Evolutionary conservation across 2,888 invertebrate genomes (phyloP).

Genomic region (Apamea anceps): DNA sequence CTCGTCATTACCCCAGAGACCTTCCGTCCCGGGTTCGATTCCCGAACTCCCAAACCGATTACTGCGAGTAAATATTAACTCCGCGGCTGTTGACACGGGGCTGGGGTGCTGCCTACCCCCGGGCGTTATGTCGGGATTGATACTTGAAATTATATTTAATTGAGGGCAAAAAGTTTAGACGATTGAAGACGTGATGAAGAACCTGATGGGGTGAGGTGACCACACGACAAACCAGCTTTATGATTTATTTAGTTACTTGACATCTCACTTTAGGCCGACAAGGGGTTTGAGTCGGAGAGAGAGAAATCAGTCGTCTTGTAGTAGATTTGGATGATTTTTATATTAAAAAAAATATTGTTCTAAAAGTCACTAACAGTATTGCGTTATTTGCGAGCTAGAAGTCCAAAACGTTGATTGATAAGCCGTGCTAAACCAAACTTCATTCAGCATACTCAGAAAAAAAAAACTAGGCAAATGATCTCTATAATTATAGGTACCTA

Average conservation of each 20-base stretch:
- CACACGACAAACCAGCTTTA: background rate
- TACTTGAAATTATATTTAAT: slow-evolving; percentile 40
- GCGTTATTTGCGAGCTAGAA: background rate
- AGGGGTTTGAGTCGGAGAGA: background rate
- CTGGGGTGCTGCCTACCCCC: slow-evolving; percentile 54
- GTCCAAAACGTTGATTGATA: background rate
- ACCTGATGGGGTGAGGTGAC: background rate
- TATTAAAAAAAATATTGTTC: background rate
- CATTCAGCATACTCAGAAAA: background rate
- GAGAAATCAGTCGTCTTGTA: background rate
- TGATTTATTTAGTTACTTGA: background rate
- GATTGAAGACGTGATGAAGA: background rate
- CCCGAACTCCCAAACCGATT: slow-evolving; percentile 80
- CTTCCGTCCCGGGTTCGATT: slow-evolving; percentile 66
- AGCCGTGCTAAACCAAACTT: background rate
- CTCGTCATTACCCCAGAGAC: slow-evolving; percentile 51
- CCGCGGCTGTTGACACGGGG: slow-evolving; percentile 55
- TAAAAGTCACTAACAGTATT: no score
- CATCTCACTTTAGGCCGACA: background rate
- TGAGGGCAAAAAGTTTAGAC: slow-evolving; percentile 12
- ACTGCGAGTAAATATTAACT: slow-evolving; percentile 79
- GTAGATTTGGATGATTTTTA: background rate
- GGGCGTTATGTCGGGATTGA: slow-evolving; percentile 11
- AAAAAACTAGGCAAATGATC: background rate
- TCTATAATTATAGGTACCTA: background rate